Conservation (phyloP, 1,140 invertebrate species). For the Drosophila pseudoananassae region DNA sequence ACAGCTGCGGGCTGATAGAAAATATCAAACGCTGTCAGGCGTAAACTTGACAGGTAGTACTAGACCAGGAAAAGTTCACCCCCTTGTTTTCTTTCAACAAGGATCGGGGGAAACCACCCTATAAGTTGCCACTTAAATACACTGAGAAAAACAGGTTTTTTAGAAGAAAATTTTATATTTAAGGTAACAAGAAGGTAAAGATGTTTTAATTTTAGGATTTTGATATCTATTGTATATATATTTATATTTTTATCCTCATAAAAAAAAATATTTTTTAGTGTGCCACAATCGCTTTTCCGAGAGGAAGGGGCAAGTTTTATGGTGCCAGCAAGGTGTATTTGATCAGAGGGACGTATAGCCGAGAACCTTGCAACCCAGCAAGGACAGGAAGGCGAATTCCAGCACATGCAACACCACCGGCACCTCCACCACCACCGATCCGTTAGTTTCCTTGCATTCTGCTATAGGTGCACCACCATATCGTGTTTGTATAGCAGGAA, state of each 20-base stretch:
- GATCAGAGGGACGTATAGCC: constrained; percentile 49
- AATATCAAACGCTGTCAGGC: constrained; percentile 69
- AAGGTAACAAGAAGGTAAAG: no score
- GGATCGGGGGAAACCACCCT: constrained; percentile 42
- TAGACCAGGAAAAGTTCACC: constrained; percentile 56
- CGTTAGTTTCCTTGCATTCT: constrained; percentile 50
- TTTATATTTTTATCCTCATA: no score
- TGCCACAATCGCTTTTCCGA: constrained; percentile 63
- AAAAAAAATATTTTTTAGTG: background rate
- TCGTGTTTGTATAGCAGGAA: constrained; percentile 59
- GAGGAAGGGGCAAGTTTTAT: constrained; percentile 46
- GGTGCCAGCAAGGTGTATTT: constrained; percentile 73
- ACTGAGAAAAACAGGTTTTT: constrained; percentile 3
- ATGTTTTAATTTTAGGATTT: no score
- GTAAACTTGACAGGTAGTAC: constrained; percentile 80
- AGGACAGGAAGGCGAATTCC: constrained; percentile 59
- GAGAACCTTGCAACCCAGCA: constrained; percentile 30
- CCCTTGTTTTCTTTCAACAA: constrained; percentile 4
- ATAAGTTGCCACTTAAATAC: constrained; percentile 48
- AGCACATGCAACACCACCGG: constrained; percentile 40
- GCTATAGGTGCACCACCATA: constrained; percentile 19
- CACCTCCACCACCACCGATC: constrained; percentile 35
- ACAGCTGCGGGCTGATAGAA: constrained; percentile 58
- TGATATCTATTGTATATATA: no score
- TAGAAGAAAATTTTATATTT: background rate